Evolutionary conservation across 1,140 invertebrate genomes (phyloP), one percentile per base, ranked within the genome.

Genomic region (Ericerus pela): DNA sequence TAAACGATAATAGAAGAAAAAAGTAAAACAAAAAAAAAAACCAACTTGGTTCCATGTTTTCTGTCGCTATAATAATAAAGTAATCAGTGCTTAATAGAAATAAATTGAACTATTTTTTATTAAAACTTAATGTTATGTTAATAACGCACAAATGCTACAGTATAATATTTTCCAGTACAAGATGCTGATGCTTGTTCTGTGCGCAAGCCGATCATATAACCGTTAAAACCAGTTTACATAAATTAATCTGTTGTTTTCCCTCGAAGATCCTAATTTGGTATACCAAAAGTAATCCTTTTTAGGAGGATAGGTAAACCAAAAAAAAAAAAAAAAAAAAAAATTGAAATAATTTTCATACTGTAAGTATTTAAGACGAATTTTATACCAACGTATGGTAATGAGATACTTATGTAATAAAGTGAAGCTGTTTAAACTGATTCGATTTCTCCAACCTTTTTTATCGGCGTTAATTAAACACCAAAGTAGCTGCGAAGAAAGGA

Each of bases 1-100:
- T n/a, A n/a, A n/a, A n/a, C n/a, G n/a, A 47, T 24, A 10, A 5
- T 24, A 18, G 41, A 4, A 18, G 22, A 24, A 18, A 47, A 47
- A 24, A 24, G 16, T 47, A 14, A 22, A 8, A n/a, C 8, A 47
- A 22, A 47, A 47, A 47, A 47, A 3, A 8, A 18, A n/a, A n/a
- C n/a, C n/a, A n/a, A n/a, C n/a, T n/a, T n/a, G n/a, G n/a, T 47
- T 47, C 41, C 41, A 47, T 47, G 41, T 47, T 47, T 47, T 47
- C 41, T 47, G 41, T 47, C 41, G 26, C n/a, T n/a, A 24, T 47
- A 47, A 47, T 47, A 47, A 47, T 47, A 47, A 47, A 47, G 41
- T 47, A 47, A 47, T 47, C 41, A 47, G 41, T 24, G 22, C 20
- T 47, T 47, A 24, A 47, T 47, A 47, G 22, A 47, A 47, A 47